Base-by-base conservation (phyloP, 2,888 invertebrate genomes). In the Habrosyne pyritoides region DNA sequence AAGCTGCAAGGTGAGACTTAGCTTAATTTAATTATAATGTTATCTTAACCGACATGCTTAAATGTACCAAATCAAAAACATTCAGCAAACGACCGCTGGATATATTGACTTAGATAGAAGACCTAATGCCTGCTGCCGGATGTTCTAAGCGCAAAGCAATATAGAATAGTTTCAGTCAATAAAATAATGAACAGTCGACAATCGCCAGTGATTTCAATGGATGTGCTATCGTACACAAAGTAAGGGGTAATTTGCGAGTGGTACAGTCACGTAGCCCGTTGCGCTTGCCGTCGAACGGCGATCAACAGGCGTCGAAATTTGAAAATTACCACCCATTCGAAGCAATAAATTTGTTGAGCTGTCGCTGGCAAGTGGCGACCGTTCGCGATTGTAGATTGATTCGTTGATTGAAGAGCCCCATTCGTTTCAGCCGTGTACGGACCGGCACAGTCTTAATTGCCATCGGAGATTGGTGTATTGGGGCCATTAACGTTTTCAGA, bases 391-490 rank as follows among this genome's bases (percentile, higher is more conserved):
- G 87, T 86, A 86, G 91, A 91, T 92, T 91, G 91, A 91, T 91
- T 91, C 87, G 89, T 89, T 92, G 91, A 91, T 91, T 91, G 91
- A 91, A 91, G 91, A 89, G 90, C 82, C 73, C 84, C 84, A 90
- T 92, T 91, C 89, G 90, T 89, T 89, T 83, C 83, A 84, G 85
- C 81, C 84, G 70, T 84, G 83, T 78, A 84, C 84, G 71, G 65
- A 76, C 79, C 77, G 81, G 82, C 79, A 76, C 76, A 85, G 86
- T 89, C 91, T 90, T 91, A 91, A 91, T 91, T 91, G 90, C 87
- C 72, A 78, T 71, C 84, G 85, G 87, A 88, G 87, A 89, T 90
- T 87, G 89, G 83, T 81, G 79, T 84, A 85, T 83, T 77, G 77
- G 69, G 71, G 72, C 74, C 75, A 84, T 82, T 80, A 83, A 76